A percentile compares a stretch with the other conserved stretches of the same genome.
These are phyloP conservation scores for Antitype chi DNA, from an alignment of 2,888 invertebrate genomes.

Conservation along the genomic window DNA sequence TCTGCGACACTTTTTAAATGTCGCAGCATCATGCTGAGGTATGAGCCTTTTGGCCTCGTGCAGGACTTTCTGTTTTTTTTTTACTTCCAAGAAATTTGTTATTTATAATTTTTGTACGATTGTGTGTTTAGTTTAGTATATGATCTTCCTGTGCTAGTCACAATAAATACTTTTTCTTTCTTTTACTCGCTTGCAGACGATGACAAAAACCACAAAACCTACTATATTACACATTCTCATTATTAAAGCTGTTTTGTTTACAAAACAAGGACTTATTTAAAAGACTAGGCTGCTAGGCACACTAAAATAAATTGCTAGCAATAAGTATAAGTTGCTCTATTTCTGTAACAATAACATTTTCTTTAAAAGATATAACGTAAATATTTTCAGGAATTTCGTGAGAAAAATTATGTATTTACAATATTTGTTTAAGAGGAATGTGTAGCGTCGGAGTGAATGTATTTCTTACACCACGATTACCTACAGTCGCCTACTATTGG, in stretches of 20 bases:
- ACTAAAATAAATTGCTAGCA: constrained; percentile 17
- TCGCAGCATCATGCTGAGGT: too few species aligned
- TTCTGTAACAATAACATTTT: constrained; percentile 37
- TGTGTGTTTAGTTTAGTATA: too few species aligned
- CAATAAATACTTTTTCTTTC: too few species aligned
- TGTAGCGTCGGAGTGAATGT: not conserved
- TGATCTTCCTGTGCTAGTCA: too few species aligned
- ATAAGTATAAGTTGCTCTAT: constrained; percentile 13
- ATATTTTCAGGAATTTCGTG: constrained; percentile 32
- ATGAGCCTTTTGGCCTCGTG: too few species aligned
- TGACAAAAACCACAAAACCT: constrained; percentile 4
- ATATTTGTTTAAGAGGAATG: constrained; percentile 1
- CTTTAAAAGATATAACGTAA: constrained; percentile 18
- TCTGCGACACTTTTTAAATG: too few species aligned
- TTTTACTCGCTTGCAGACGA: too few species aligned
- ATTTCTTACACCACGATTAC: not conserved
- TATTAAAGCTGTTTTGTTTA: constrained; percentile 36
- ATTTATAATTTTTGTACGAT: too few species aligned
- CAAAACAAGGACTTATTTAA: not conserved
- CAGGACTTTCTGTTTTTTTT: too few species aligned
- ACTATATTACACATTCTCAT: constrained; percentile 20
- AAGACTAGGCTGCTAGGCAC: constrained; percentile 1
- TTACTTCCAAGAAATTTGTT: too few species aligned
- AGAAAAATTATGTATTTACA: not conserved
- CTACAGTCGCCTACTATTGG: not conserved